Evolutionary conservation across 2,888 invertebrate genomes (phyloP).

Genomic region (Chaitophorus viminalis): DNA sequence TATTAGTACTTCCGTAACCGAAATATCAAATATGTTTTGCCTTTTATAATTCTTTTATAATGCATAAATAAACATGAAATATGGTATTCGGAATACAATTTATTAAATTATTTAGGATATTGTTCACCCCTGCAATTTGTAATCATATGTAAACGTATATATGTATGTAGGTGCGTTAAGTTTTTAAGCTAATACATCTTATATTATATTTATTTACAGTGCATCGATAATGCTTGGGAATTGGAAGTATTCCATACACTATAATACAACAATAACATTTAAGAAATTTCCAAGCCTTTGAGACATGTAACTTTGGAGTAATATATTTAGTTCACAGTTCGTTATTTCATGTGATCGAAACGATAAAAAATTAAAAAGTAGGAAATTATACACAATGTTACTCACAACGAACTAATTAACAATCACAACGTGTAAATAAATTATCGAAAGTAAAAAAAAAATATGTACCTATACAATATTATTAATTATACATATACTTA

Average conservation of each 20-base stretch:
- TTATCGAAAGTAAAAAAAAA: not conserved
- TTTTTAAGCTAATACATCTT: not conserved
- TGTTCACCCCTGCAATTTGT: not conserved
- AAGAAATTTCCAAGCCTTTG: not conserved
- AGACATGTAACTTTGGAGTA: not conserved
- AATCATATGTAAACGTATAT: not conserved
- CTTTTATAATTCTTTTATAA: too few relatives aligned
- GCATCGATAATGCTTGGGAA: not conserved
- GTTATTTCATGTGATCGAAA: not conserved
- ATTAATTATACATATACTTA: too few relatives aligned
- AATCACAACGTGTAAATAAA: slow-evolving; percentile 5
- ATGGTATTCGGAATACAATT: too few relatives aligned
- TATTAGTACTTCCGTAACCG: not conserved
- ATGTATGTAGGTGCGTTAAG: not conserved
- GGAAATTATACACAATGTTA: not conserved
- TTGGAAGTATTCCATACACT: not conserved
- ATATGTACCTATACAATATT: not conserved
- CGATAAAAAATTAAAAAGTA: not conserved
- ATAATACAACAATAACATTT: not conserved
- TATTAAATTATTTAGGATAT: too few relatives aligned
- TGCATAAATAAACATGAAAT: too few relatives aligned
- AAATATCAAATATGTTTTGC: too few relatives aligned
- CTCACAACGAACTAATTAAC: slow-evolving; percentile 46
- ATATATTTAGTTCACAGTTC: not conserved
- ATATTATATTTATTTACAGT: not conserved